A percentile compares a stretch with the other conserved stretches of the same genome.
Evolutionary conservation across 2,113 vertebrate genomes (phyloP).

Genomic region (Coracopsis vasa): DNA sequence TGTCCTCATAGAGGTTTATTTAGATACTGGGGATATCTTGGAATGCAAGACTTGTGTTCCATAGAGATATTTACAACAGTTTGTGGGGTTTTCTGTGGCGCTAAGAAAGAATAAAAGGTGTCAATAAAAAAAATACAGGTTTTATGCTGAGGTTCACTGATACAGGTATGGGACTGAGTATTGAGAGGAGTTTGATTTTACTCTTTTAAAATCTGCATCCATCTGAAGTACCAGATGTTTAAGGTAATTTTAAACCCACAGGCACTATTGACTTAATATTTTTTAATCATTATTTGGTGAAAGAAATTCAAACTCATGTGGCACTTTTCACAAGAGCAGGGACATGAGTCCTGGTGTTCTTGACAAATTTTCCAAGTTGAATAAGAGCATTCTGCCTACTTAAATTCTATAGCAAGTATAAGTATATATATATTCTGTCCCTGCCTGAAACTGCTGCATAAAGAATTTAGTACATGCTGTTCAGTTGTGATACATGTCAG

Average conservation of each 20-base stretch:
- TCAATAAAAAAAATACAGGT: background rate
- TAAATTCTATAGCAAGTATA: conserved; percentile 1
- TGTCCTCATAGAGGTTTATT: background rate
- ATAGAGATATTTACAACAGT: background rate
- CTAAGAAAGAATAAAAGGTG: background rate
- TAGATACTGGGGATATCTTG: background rate
- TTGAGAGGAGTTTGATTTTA: background rate
- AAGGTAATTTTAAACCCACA: background rate
- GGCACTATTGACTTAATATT: background rate
- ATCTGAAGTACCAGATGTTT: background rate
- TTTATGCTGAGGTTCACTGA: background rate
- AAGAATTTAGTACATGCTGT: background rate
- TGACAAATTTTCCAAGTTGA: conserved; percentile 14
- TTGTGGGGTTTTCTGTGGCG: background rate
- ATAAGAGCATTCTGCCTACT: conserved; percentile 35
- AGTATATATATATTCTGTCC: background rate
- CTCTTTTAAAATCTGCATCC: background rate
- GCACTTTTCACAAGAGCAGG: background rate
- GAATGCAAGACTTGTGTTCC: background rate
- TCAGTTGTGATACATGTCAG: background rate
- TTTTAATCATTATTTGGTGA: background rate
- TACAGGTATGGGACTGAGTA: background rate
- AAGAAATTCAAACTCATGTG: background rate
- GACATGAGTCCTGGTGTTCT: background rate
- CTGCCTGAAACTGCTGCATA: background rate